A percentile compares a stretch with the other conserved stretches of the same genome.
These are phyloP conservation scores for Drosophila pseudotakahashii DNA, from an alignment of 2,888 invertebrate species.

Conservation along the genomic window DNA sequence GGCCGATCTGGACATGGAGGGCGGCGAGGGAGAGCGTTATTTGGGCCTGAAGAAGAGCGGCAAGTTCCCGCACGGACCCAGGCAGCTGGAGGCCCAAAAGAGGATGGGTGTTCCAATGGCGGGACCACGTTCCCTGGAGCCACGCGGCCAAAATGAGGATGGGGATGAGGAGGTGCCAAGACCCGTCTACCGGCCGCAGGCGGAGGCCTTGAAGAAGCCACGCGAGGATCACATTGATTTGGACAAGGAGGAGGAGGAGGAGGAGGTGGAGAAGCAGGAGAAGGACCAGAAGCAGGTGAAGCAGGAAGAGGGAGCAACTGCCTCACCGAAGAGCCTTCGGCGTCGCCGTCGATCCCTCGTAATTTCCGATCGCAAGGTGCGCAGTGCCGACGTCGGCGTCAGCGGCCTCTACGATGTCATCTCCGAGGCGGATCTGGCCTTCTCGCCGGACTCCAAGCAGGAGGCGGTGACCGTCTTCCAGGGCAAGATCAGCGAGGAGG, in stretches of 20 bases:
- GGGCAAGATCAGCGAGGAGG: slow-evolving; percentile 94
- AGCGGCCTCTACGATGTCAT: slow-evolving; percentile 95
- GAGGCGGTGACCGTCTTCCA: slow-evolving; percentile 95
- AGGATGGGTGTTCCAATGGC: slow-evolving; percentile 86
- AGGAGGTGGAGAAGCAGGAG: background rate
- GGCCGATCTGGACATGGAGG: slow-evolving; percentile 69
- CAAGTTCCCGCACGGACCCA: slow-evolving; percentile 90
- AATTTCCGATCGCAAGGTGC: slow-evolving; percentile 89
- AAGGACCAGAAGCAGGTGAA: slow-evolving; percentile 4
- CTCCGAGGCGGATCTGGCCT: slow-evolving; percentile 95
- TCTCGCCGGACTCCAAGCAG: slow-evolving; percentile 91
- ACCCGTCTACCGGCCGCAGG: slow-evolving; percentile 81
- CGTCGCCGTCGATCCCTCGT: slow-evolving; percentile 88
- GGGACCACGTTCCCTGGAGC: slow-evolving; percentile 85
- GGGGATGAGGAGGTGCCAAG: slow-evolving; percentile 75
- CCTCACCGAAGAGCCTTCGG: slow-evolving; percentile 83
- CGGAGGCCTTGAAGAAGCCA: slow-evolving; percentile 64
- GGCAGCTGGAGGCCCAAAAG: slow-evolving; percentile 86
- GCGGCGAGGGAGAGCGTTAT: slow-evolving; percentile 80
- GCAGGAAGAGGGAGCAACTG: background rate
- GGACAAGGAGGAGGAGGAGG: slow-evolving; percentile 45
- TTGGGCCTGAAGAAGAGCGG: slow-evolving; percentile 85
- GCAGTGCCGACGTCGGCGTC: slow-evolving; percentile 95
- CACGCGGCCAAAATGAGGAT: slow-evolving; percentile 53
- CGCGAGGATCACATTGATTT: slow-evolving; percentile 78